Evolutionary conservation across 2,113 vertebrate genomes (phyloP), one percentile per base, ranked within the genome.

Genomic region (Callipepla squamata): DNA sequence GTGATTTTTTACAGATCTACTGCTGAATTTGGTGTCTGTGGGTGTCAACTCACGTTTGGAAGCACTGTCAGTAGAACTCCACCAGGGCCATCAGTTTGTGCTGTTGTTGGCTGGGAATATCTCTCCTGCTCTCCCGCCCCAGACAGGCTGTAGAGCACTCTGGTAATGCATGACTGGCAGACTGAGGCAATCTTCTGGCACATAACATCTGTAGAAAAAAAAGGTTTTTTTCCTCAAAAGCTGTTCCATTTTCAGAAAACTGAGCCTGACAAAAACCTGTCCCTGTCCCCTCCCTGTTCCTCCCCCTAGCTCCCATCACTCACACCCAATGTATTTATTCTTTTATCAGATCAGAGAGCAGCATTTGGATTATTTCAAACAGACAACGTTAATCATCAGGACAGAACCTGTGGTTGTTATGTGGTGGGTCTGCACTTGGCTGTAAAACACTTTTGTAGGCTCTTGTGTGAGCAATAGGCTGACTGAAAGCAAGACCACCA

Each of bases 301-400:
- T 96, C 78, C 94, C 59, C 34, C 65, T 13, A 88, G 86, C 92
- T 94, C 88, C 65, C 96, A 96, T 98, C 97, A 97, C 85, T 97
- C 97, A 97, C 97, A 96, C 96, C 92, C 95, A 87, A 90, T 66
- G 50, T 97, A 97, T 97, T 97, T 97, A 96, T 93, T 96, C 93
- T 95, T 96, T 95, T 83, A 94, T 94, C 94, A 74, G 85, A 92
- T 92, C 92, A 95, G 94, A 97, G 88, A 92, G 96, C 91, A 97
- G 81, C 96, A 96, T 97, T 97, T 97, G 96, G 96, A 70, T 95
- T 90, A 89, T 96, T 95, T 97, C 97, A 97, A 93, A 78, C 95
- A 93, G 92, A 67, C 72, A 45, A 93, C 22, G 48, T 98, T 97
- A 97, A 97, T 97, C 94, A 97, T 73, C 2, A 3, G 57, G 95